Evolutionary conservation across 2,888 invertebrate species (phyloP).

Genomic region (Tyria jacobaeae): DNA sequence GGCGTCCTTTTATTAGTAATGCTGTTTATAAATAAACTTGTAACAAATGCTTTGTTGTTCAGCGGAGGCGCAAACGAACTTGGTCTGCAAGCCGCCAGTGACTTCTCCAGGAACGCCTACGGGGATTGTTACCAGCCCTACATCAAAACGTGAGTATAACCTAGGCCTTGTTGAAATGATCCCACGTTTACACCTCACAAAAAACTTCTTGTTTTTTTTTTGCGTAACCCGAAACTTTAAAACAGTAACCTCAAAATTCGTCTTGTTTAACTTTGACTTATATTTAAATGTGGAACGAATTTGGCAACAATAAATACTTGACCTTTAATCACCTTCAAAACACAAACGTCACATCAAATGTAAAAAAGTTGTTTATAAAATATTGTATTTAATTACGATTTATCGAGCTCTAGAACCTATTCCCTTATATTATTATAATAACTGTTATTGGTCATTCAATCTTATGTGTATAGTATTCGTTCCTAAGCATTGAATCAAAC

Average conservation of each 20-base stretch:
- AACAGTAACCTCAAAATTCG: constrained; percentile 34
- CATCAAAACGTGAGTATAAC: constrained; percentile 72
- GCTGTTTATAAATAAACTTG: constrained; percentile 10
- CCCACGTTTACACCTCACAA: constrained; percentile 53
- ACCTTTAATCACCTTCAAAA: background rate
- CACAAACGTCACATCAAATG: too few species aligned
- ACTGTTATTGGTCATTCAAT: too few species aligned
- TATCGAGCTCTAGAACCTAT: too few species aligned
- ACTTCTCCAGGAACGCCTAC: constrained; percentile 63
- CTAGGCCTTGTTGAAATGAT: constrained; percentile 44
- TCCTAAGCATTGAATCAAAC: too few species aligned
- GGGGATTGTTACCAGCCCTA: constrained; percentile 53
- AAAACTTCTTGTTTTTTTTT: constrained; percentile 56
- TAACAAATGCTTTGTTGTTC: constrained; percentile 36
- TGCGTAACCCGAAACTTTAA: constrained; percentile 53
- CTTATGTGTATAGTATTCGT: too few species aligned
- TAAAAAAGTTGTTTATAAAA: too few species aligned
- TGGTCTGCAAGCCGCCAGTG: constrained; percentile 66
- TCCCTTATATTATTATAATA: too few species aligned
- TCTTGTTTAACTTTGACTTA: constrained; percentile 24
- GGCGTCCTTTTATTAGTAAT: constrained; percentile 2
- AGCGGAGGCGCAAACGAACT: constrained; percentile 63
- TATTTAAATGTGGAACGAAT: constrained; percentile 3
- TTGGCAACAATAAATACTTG: background rate
- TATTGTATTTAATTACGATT: too few species aligned